Evolutionary conservation across 35 echinoderm and acorn worm genomes (phyloP).

Genomic region (Strongylocentrotus purpuratus): DNA sequence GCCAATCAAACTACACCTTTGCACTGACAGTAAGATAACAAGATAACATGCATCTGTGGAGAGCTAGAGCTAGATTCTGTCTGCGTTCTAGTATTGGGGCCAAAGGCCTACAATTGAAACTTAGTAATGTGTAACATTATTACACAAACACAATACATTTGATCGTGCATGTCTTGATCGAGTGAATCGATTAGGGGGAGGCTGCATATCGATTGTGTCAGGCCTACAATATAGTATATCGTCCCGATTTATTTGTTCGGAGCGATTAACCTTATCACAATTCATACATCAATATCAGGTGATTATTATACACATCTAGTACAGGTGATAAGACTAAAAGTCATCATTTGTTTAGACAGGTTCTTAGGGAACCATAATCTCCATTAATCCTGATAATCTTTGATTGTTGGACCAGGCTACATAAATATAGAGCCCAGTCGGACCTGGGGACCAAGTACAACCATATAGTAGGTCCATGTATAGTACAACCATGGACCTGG

Average conservation of each 20-base stretch:
- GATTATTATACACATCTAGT: background rate
- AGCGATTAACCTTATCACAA: background rate
- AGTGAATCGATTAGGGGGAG: background rate
- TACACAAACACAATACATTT: background rate
- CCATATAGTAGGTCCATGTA: too few relatives aligned
- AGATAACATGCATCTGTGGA: background rate
- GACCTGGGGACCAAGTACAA: background rate
- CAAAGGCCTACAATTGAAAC: background rate
- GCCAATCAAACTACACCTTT: background rate
- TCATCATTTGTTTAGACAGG: background rate
- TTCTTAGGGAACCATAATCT: background rate
- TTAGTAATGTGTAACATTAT: too few relatives aligned
- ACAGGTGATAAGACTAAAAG: background rate
- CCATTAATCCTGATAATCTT: background rate
- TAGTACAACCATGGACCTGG: too few relatives aligned
- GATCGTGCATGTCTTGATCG: background rate
- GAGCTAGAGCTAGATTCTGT: background rate
- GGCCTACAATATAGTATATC: background rate
- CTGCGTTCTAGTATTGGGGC: background rate
- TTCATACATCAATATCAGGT: background rate
- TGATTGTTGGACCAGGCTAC: background rate
- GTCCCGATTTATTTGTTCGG: background rate
- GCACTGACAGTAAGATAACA: background rate
- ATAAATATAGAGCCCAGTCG: background rate
- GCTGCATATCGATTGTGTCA: background rate